Evolutionary conservation across 2,888 invertebrate species (phyloP), one percentile per base, ranked within the genome.

Genomic region (Acronicta leporina): DNA sequence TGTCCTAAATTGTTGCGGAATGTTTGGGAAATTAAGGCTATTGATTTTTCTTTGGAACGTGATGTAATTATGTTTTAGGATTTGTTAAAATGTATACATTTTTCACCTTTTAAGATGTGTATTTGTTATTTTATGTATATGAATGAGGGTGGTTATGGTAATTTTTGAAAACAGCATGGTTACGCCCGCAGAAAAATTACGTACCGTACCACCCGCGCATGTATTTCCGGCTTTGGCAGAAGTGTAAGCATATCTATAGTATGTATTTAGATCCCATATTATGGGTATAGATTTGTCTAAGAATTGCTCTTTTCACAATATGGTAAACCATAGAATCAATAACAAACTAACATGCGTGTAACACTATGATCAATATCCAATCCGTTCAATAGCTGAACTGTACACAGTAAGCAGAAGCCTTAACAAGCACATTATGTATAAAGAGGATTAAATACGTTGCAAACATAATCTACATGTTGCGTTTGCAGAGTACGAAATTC

Each of bases 401-500:
- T 33, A 8, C 61, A 53, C 52, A 49, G 55, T 44, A 43, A 51
- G 46, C 30, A 38, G 69, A 69, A 69, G 69, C 69, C 73, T 8
- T 69, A 68, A 53, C 62, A 69, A 56, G 62, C 56, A 68, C 63
- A 68, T 56, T 53, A 73, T 42, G 46, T 49, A 46, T 68, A 50
- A 45, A 38, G 46, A 43, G 68, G 62, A 73, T 73, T 69, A 68
- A 61, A 46, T 50, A 68, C 43, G 52, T 16, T 11, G 14, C 30
- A 25, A 41, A 27, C 25, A 40, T 66, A 40, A 47, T 40, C 42
- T 48, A 20, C 44, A 38, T 33, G 41, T 52, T 50, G 16, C 41
- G 25, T 30, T 13, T 15, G 7, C 11, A 20, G 25, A 42, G 55
- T 61, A 13, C 42, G 53, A 62, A 66, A 76, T 67, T 68, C 53